phyloP scores from a whole-genome alignment of 2,797 vertebrate species.

The Alectoris magna region DNA sequence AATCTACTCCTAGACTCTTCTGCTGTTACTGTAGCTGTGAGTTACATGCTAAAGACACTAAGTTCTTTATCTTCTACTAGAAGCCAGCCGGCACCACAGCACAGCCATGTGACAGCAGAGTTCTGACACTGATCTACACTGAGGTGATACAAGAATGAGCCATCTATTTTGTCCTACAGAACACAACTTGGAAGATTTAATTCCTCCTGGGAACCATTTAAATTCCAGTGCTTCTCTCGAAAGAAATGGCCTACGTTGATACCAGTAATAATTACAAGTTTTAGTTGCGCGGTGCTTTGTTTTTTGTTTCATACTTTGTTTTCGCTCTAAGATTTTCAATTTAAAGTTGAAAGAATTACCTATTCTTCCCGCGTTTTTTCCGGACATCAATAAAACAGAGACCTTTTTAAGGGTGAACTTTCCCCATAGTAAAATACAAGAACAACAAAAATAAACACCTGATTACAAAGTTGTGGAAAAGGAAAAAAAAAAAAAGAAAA shows the following conservation, averaged over 20 bases:
- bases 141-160: fast-evolving
- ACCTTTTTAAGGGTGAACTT: background rate
- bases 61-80: background rate
- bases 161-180: background rate
- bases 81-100: fast-evolving
- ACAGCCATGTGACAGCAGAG: fast-evolving
- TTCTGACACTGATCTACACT: background rate
- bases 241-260: background rate
- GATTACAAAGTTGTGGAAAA: constrained; percentile 43
- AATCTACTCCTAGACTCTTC: background rate
- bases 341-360: background rate
- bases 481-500: background rate
- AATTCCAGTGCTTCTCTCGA: background rate
- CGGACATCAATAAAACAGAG: fast-evolving
- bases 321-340: background rate
- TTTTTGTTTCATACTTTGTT: background rate
- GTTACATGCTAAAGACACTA: fast-evolving
- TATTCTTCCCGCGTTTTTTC: background rate
- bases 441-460: background rate
- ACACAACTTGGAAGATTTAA: background rate
- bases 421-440: background rate
- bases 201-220: background rate
- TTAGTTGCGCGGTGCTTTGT: background rate
- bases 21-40: background rate
- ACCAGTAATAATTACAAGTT: background rate